These are phyloP conservation scores for Acanthococcus lagerstroemiae DNA, from an alignment of 2,888 invertebrate genomes.

Conservation along the genomic window DNA sequence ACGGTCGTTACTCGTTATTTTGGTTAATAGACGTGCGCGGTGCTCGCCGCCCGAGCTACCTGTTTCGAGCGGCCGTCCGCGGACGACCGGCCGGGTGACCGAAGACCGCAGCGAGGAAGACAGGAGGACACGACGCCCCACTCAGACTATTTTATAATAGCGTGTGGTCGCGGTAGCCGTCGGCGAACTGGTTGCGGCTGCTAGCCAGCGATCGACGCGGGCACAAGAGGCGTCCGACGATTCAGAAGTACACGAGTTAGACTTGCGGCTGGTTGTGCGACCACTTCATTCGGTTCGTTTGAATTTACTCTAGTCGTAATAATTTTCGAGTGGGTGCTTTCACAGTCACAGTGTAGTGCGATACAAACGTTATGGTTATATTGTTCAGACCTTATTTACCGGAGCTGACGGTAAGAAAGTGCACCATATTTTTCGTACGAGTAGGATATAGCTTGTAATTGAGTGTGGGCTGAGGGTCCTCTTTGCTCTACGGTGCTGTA, in stretches of 20 bases:
- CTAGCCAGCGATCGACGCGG: background rate
- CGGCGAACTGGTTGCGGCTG: background rate
- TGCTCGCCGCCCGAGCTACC: background rate
- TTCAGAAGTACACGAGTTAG: constrained; percentile 3
- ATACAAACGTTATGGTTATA: constrained; percentile 19
- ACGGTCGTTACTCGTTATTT: background rate
- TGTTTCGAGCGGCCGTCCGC: background rate
- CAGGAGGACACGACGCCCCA: too few relatives aligned
- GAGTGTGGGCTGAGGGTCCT: too few relatives aligned
- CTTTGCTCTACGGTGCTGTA: too few relatives aligned
- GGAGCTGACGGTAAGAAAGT: constrained; percentile 18
- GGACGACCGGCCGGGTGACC: too few relatives aligned
- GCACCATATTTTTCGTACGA: too few relatives aligned
- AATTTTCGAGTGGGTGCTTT: background rate
- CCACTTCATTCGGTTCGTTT: background rate
- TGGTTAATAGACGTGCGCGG: background rate
- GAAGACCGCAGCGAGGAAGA: too few relatives aligned
- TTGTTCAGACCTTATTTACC: constrained; percentile 25
- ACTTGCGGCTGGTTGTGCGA: background rate
- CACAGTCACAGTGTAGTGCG: background rate
- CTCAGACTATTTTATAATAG: too few relatives aligned
- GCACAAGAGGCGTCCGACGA: background rate
- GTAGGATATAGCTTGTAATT: too few relatives aligned
- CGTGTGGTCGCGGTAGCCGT: too few relatives aligned
- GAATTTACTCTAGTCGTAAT: background rate